Evolutionary conservation across 2,113 vertebrate genomes (phyloP).

Genomic region (Alligator sinensis): DNA sequence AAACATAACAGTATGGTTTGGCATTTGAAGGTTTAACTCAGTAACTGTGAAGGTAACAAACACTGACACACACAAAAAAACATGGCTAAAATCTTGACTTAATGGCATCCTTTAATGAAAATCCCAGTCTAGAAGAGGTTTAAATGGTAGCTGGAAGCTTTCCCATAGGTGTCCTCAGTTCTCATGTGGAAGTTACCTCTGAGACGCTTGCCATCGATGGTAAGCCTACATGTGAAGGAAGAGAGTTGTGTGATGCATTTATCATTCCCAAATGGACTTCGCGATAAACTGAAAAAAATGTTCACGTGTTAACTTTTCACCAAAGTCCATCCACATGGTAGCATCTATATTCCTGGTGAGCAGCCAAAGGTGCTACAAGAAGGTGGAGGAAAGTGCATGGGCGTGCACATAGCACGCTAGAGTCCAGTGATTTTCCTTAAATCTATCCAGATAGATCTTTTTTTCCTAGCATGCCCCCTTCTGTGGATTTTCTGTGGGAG

Average conservation of each 20-base stretch:
- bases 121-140: background rate
- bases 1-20: background rate
- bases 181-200: background rate
- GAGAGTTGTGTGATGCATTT: background rate
- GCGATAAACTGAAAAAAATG: background rate
- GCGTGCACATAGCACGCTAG: background rate
- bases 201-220: background rate
- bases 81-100: background rate
- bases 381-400: background rate
- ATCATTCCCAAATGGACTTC: conserved; percentile 12
- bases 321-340: background rate
- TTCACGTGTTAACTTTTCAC: background rate
- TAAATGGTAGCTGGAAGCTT: background rate
- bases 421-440: background rate
- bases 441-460: background rate
- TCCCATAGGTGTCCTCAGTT: background rate
- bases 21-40: background rate
- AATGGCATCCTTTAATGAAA: background rate
- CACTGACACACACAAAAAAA: background rate
- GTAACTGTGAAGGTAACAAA: background rate
- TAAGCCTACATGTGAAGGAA: background rate
- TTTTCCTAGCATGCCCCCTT: background rate
- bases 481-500: background rate
- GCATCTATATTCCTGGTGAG: background rate
- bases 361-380: background rate